Evolutionary conservation across 2,113 vertebrate genomes (phyloP).

Genomic region (Danionella cerebrum): DNA sequence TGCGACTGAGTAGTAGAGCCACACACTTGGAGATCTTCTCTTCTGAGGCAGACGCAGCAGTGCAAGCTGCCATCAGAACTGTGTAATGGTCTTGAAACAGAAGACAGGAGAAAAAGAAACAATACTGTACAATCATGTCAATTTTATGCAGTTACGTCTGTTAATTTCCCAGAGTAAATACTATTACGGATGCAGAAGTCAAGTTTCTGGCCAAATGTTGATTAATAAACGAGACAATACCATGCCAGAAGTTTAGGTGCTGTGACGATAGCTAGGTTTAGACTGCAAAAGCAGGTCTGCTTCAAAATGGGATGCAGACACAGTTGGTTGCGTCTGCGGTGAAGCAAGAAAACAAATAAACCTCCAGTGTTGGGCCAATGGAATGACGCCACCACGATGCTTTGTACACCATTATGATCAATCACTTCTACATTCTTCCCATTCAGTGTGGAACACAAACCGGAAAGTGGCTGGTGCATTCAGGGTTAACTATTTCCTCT

Average conservation of each 20-base stretch:
- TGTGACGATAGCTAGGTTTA: constrained; percentile 34
- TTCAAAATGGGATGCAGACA: constrained; percentile 52
- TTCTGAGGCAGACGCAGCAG: constrained; percentile 65
- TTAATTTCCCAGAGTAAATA: neutral
- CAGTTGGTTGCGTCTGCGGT: constrained; percentile 47
- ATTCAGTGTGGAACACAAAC: constrained; percentile 42
- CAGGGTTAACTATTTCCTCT: constrained; percentile 62
- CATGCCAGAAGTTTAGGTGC: neutral
- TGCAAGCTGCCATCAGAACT: constrained; percentile 82
- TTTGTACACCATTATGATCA: constrained; percentile 49
- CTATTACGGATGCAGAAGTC: too few species aligned
- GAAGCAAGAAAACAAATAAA: constrained; percentile 61
- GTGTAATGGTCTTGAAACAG: constrained; percentile 70
- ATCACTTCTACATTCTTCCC: constrained; percentile 56
- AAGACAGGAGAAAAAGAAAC: neutral
- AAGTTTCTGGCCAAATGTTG: too few species aligned
- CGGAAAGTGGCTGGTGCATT: constrained; percentile 51
- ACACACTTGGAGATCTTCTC: constrained; percentile 77
- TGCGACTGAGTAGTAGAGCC: constrained; percentile 85
- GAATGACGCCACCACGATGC: constrained; percentile 49
- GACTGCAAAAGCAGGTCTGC: constrained; percentile 27
- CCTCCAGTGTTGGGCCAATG: constrained; percentile 39
- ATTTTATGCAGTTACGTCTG: neutral
- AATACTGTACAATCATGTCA: neutral
- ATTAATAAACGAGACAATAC: too few species aligned